Base-by-base conservation (phyloP, 2,888 invertebrate genomes). In the Pocota personata region DNA sequence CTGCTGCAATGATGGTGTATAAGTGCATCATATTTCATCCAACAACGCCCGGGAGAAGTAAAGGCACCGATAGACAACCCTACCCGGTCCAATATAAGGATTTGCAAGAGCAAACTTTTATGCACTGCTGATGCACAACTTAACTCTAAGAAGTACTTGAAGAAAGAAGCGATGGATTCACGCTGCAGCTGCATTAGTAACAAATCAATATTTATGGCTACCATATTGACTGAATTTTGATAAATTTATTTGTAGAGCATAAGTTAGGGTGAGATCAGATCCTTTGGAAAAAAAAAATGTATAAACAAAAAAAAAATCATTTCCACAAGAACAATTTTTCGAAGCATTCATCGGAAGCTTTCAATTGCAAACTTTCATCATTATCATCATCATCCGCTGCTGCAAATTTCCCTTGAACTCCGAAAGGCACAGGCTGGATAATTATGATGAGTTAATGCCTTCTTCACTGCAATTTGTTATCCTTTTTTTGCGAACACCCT, bases 171-270 rank as follows among this genome's bases (percentile, higher is more conserved):
- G 62, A 52, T 62, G 43, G 60, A 55, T 46, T 24, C 72, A 55
- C 10, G 30, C 24, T 66, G 50, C 64, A 79, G 55, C 57, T 73
- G 48, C 48, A 58, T 50, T 35, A 21, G 50, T 67, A 35, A 67
- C 80, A 80, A 80, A 75, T 80, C 75, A 67, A 55, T 37, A 60
- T 80, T 80, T 75, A 75, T 80, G 75, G 35, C 66, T 66, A 58
- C 79, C 60, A 58, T 80, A 75, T 80, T 80, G 58, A 67, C 52
- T 60, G 24, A 80, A 46, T 75, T 60, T 32, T 75, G 64, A 79
- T 66, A 73, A 80, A 80, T 67, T 60, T 75, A 52, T 80, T 66
- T 73, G 48, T 21, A 3, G 46, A 27, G 8, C 48, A 8, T 19
- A 62, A 37, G 35, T 55, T 71, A 19, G 16, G 4, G n/a, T n/a